phyloP scores from a whole-genome alignment of 2,113 vertebrate genomes.

The Sterna hirundo region DNA sequence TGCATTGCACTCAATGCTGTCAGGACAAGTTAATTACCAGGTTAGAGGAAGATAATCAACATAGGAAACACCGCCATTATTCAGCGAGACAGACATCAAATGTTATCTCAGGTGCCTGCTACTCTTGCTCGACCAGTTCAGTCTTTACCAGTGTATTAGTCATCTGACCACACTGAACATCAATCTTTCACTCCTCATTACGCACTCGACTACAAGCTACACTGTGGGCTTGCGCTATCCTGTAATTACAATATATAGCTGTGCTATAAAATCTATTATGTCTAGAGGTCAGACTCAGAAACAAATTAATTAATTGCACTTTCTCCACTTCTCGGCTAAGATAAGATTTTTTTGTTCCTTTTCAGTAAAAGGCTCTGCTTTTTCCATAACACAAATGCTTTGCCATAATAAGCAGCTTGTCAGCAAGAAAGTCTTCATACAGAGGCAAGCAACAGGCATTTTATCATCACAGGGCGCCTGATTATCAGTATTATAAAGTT shows the following conservation, averaged over 20 bases:
- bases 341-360: constrained; percentile 15
- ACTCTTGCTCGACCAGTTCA: constrained; percentile 30
- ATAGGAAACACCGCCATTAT: constrained; percentile 21
- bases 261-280: neutral
- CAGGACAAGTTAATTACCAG: constrained; percentile 33
- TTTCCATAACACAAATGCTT: neutral
- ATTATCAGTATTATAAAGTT: constrained; percentile 55
- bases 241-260: constrained; percentile 35
- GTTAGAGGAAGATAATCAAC: neutral
- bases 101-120: constrained; percentile 29
- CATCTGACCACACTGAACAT: constrained; percentile 34
- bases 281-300: constrained; percentile 28
- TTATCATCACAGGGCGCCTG: constrained; percentile 39
- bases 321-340: constrained; percentile 12
- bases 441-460: constrained; percentile 28
- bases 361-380: neutral
- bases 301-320: constrained; percentile 56
- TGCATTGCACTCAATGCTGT: neutral
- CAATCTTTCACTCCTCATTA: constrained; percentile 49
- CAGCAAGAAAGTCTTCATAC: constrained; percentile 26
- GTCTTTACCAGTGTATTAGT: constrained; percentile 19
- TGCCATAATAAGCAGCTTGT: constrained; percentile 19
- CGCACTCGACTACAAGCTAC: neutral
- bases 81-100: constrained; percentile 20
- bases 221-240: neutral